Evolutionary conservation across 2,888 invertebrate genomes (phyloP), one percentile per base, ranked within the genome.

Genomic region (Melangyna quadrimaculata): DNA sequence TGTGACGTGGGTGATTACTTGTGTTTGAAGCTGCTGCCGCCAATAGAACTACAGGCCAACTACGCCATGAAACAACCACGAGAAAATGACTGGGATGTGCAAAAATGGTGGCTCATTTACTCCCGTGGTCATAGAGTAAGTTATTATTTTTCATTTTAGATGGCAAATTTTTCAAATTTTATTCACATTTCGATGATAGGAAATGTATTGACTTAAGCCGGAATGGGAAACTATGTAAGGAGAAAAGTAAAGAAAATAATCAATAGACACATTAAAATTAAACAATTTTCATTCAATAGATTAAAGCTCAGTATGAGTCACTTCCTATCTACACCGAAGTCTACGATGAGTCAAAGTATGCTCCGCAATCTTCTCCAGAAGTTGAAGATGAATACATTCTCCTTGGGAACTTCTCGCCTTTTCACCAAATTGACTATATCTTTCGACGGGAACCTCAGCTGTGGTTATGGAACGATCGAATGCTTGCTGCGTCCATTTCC

Each of bases 261-360:
- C n/a, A 12, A 17, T n/a, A 24, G 2, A 19, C 1, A 4, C 4
- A 17, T 43, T 5, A 2, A 9, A 70, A 29, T 9, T 2, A 63
- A 10, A 27, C 10, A 10, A 35, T 48, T 27, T 29, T 29, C 29
- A n/a, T n/a, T 17, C n/a, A 27, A 24, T 53, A 95, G 95, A 92
- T 95, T 0, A 91, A 94, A 88, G 90, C 90, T 0, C 94, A 95
- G 89, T 89, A 95, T 7, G 94, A 94, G 88, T 92, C 92, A 70
- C 89, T 95, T 12, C 94, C 94, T 32, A 93, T 94, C n/a, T 93
- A 93, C 88, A 93, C 94, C 0, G 94, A 94, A 88, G 89, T 94
- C 87, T 93, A 94, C 91, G 93, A 95, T 88, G 92, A 93, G 72
- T 90, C 92, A 84, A 90, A 92, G 88, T 74, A 90, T 93, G 40